Percentiles rank a stretch among this genome's conserved stretches.
phyloP scores from a whole-genome alignment of 2,888 invertebrate species.

The Balanococcus diminutus region DNA sequence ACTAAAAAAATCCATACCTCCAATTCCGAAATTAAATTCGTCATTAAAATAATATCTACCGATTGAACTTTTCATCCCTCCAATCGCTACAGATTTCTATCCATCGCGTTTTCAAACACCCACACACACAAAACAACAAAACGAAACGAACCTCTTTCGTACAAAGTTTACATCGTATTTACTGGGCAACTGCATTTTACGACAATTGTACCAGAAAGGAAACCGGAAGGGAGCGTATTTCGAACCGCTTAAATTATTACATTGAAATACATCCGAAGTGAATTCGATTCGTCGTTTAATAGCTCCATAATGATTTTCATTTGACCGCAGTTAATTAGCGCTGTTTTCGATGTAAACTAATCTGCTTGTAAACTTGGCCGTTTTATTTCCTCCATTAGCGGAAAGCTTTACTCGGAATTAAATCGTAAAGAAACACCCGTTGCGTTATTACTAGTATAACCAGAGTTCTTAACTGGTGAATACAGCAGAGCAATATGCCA shows the following conservation, averaged over 20 bases:
- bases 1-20: no score
- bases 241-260: slow-evolving; percentile 19
- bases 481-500: no score
- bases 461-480: background rate
- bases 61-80: no score
- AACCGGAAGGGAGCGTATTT: background rate
- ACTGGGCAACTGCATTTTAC: background rate
- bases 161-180: no score
- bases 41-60: no score
- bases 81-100: no score
- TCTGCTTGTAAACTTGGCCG: slow-evolving; percentile 6
- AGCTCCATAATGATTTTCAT: slow-evolving; percentile 33
- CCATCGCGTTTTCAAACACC: no score
- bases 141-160: no score
- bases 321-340: slow-evolving; percentile 27
- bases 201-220: background rate
- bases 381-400: slow-evolving; percentile 19
- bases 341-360: slow-evolving; percentile 32
- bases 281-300: slow-evolving; percentile 35
- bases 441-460: background rate
- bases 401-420: slow-evolving; percentile 1
- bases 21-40: no score
- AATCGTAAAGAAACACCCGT: slow-evolving; percentile 28
- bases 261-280: background rate
- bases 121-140: no score